Base-by-base conservation (phyloP, 2,888 invertebrate species). In the Sepioteuthis lessoniana region DNA sequence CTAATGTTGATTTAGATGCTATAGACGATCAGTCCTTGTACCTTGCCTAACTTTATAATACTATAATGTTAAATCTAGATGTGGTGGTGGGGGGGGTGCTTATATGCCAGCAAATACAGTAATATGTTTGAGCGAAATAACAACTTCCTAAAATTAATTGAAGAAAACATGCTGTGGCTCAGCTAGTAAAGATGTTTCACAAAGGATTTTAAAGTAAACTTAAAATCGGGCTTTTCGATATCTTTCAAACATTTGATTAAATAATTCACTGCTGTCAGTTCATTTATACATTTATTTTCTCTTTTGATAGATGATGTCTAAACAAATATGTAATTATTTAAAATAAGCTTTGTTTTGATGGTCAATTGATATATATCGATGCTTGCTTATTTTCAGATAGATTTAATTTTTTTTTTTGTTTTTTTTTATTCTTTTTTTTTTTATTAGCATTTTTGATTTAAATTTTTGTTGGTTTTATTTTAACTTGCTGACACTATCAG, bases 201-300 rank as follows among this genome's bases (percentile, higher is more conserved):
- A 76, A 76, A 19, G n/a, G 3, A 76, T 76, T 76, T 35, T n/a
- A 76, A 13, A 8, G 10, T 10, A n/a, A 13, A 13, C n/a, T 76
- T 76, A 76, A n/a, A n/a, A 76, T 4, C 13, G 13, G 13, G n/a
- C n/a, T 76, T 76, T 19, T 76, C n/a, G 13, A n/a, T 2, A 19
- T 76, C n/a, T 19, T 76, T 25, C 13, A 35, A 76, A 35, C 76
- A 35, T 76, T 76, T 25, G 2, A 76, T 76, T 76, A n/a, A n/a
- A 76, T 2, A 76, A n/a, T 76, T 76, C n/a, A n/a, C 16, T 35
- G n/a, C n/a, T 76, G 60, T 60, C 60, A 5, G n/a, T 76, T 76
- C 76, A 76, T 76, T 55, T 55, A n/a, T 76, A 76, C n/a, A 76
- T 76, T 76, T n/a, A n/a, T 76, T 76, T 76, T n/a, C 76, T n/a